Conservation (phyloP, 2,797 vertebrate species). For the Centropyge bicolor region DNA sequence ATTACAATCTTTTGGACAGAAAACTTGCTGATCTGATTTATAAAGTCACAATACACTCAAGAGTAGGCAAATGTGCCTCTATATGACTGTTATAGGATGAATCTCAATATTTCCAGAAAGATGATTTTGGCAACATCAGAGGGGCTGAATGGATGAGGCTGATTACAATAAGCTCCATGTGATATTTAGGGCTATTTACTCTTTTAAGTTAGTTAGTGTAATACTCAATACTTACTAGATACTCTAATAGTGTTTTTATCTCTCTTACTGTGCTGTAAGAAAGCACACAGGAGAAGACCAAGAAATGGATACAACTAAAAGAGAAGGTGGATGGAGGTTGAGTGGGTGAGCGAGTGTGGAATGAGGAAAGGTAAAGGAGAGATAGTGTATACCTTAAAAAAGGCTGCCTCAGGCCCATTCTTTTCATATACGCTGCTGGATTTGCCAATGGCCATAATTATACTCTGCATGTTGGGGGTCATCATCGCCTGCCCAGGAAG, state of each 20-base stretch:
- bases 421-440: conserved; percentile 97
- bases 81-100: background rate
- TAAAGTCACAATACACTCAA: background rate
- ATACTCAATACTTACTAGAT: background rate
- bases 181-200: background rate
- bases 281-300: conserved; percentile 10
- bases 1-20: background rate
- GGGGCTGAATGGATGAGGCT: background rate
- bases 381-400: conserved; percentile 96
- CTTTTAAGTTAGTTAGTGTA: background rate
- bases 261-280: background rate
- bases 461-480: conserved; percentile 99
- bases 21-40: background rate
- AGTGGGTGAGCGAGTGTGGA: conserved; percentile 40
- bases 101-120: background rate
- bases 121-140: background rate
- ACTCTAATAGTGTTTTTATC: background rate
- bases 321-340: conserved; percentile 18
- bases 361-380: conserved; percentile 43
- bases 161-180: background rate
- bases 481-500: conserved; percentile 95
- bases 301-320: conserved; percentile 15
- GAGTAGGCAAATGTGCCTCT: background rate
- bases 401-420: conserved; percentile 97
- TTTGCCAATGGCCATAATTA: conserved; percentile 99